Conservation (phyloP, 2,113 vertebrate genomes). For the Promerops cafer region DNA sequence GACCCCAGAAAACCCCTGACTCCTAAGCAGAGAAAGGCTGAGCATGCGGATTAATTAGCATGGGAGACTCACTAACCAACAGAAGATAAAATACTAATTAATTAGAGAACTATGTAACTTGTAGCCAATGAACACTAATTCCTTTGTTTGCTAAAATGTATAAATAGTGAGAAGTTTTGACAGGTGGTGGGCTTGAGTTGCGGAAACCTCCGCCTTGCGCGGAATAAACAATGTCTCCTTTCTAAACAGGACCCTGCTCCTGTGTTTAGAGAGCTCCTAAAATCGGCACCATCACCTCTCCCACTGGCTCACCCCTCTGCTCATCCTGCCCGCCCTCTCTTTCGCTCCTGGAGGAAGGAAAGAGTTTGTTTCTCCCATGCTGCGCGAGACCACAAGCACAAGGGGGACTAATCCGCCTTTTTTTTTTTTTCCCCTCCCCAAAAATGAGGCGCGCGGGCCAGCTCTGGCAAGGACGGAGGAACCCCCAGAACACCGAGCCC, state of each 20-base stretch:
- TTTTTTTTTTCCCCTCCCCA: rapidly evolving
- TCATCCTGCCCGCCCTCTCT: neutral
- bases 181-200: neutral
- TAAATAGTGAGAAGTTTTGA: neutral
- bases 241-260: neutral
- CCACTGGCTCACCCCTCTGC: neutral
- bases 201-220: neutral
- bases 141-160: neutral
- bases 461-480: neutral
- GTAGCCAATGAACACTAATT: neutral
- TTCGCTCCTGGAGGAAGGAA: neutral
- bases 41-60: neutral
- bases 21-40: neutral
- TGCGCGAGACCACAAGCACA: neutral
- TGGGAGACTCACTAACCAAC: neutral
- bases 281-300: neutral
- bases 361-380: neutral
- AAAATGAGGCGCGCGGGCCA: neutral
- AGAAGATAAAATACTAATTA: neutral
- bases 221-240: neutral
- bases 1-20: neutral
- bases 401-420: too few species aligned
- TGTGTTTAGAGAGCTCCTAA: neutral
- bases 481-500: too few species aligned
- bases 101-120: neutral